phyloP scores from a whole-genome alignment of 1,140 invertebrate species.

The Ceratina japonica region DNA sequence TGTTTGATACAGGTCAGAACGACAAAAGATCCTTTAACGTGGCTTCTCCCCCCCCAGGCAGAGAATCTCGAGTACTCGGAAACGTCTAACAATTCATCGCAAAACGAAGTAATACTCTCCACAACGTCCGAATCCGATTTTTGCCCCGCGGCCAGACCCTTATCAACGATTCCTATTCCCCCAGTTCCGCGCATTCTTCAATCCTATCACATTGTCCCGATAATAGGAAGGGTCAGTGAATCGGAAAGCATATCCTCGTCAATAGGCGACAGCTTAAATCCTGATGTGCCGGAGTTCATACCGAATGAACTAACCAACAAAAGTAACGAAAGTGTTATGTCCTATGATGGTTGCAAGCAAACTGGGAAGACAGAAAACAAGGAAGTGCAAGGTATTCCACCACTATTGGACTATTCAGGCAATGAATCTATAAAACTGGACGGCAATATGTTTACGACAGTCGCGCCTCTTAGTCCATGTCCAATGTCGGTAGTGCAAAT shows the following conservation, averaged over 20 bases:
- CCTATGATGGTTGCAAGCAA: conserved; percentile 14
- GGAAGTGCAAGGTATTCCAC: conserved; percentile 24
- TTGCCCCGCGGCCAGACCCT: conserved; percentile 81
- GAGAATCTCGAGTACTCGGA: conserved; percentile 74
- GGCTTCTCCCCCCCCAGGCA: conserved; percentile 87
- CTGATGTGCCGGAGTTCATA: conserved; percentile 92
- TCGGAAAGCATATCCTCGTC: conserved; percentile 66
- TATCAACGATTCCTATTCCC: conserved; percentile 83
- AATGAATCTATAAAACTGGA: conserved; percentile 7
- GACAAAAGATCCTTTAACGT: conserved; percentile 88
- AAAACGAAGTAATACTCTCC: conserved; percentile 53
- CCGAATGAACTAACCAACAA: conserved; percentile 75
- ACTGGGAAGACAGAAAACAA: conserved; percentile 31
- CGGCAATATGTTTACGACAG: background rate
- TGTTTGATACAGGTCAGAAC: conserved; percentile 85
- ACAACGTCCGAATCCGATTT: conserved; percentile 61
- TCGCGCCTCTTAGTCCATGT: background rate
- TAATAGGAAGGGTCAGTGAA: conserved; percentile 61
- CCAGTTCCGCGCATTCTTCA: conserved; percentile 81
- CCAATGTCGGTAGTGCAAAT: conserved; percentile 4
- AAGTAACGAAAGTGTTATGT: background rate
- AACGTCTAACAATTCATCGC: conserved; percentile 66
- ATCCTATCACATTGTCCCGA: conserved; percentile 43
- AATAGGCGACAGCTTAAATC: conserved; percentile 85
- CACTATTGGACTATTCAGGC: background rate